These are phyloP conservation scores for Phaedon cochleariae DNA, from an alignment of 2,888 invertebrate genomes.

Conservation along the genomic window DNA sequence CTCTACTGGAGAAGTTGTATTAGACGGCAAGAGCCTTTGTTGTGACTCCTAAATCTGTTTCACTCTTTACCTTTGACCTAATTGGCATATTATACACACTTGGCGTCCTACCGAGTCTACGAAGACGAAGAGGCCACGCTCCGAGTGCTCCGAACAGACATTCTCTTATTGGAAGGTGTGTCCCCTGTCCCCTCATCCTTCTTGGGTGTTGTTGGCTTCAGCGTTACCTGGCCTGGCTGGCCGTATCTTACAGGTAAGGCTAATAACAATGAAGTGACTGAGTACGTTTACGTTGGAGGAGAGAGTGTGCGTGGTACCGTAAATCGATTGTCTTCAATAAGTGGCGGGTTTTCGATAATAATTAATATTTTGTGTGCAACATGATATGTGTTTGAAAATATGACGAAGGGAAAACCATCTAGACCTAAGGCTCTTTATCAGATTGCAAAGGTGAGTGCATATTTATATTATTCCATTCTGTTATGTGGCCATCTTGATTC, in stretches of 20 bases:
- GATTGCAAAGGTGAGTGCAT: constrained; percentile 73
- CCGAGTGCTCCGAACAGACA: background rate
- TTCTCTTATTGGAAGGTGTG: background rate
- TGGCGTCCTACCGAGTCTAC: background rate
- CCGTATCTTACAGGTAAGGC: constrained; percentile 39
- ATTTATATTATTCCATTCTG: constrained; percentile 31
- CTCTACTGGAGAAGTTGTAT: too few species aligned
- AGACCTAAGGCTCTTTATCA: constrained; percentile 74
- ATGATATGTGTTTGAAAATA: constrained; percentile 45
- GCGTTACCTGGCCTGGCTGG: constrained; percentile 42
- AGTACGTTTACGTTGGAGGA: constrained; percentile 10
- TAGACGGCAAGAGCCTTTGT: too few species aligned
- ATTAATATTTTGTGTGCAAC: constrained; percentile 16
- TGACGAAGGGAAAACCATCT: constrained; percentile 70
- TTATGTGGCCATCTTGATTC: constrained; percentile 41
- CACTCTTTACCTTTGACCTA: background rate
- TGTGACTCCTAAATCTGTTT: too few species aligned
- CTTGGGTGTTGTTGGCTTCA: constrained; percentile 11
- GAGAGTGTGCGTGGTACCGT: background rate
- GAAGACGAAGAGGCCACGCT: background rate
- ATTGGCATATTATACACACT: background rate
- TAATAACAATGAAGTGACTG: constrained; percentile 42
- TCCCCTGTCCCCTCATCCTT: background rate
- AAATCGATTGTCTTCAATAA: background rate
- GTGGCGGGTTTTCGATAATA: constrained; percentile 7